Base-by-base conservation (phyloP, 2,888 invertebrate genomes). In the Philonicus albiceps region DNA sequence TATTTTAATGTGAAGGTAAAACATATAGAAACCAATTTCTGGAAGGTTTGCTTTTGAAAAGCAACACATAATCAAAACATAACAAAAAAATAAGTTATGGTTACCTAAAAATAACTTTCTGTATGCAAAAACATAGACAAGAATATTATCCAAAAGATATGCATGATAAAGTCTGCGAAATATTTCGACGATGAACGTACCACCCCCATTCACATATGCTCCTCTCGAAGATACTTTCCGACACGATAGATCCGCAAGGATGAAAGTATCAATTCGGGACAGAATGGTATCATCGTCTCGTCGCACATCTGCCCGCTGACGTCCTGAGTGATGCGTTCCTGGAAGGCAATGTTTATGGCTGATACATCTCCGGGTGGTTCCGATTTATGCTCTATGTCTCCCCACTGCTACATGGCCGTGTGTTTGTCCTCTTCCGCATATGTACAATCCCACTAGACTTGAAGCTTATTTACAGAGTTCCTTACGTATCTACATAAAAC, bases 391-490 rank as follows among this genome's bases (percentile, higher is more conserved):
- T 64, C 64, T 55, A 64, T 83, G 83, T 37, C 64, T 31, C 19
- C 8, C 11, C 22, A n/a, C 5, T 0, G 11, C 22, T 72, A 64
- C 27, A 81, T 81, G 81, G 6, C 81, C 37, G 37, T 80, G 27
- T 83, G 64, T 83, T 83, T 83, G 83, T 64, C 81, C 81, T 64
- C 55, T 83, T 83, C 83, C 64, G 83, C 83, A 83, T 83, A 81
- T 81, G 55, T 81, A 81, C 81, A 13, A 83, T 55, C 31, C 43
- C 64, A 64, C 37, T 31, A 37, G 64, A 37, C 31, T 83, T 83
- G 34, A 37, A 84, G 37, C 31, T 30, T 84, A 84, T 84, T 84
- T 84, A 84, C 84, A 84, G 8, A 84, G 55, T 19, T n/a, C 43
- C 40, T 40, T 40, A 84, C 40, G 73, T 73, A 73, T 84, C 84